These are phyloP conservation scores for Calameuta pallipes DNA, from an alignment of 2,888 invertebrate genomes.

Conservation along the genomic window DNA sequence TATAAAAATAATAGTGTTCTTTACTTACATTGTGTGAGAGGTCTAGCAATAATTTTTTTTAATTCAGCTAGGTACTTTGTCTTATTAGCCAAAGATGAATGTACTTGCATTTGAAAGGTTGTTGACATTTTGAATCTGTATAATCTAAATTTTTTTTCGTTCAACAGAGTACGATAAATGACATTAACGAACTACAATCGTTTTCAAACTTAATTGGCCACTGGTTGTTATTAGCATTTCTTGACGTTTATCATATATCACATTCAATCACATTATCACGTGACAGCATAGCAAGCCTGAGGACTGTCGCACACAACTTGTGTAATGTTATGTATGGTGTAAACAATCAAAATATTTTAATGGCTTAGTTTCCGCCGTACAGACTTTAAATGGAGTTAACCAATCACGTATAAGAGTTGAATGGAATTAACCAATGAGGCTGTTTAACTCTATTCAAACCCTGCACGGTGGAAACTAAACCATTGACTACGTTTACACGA, in stretches of 20 bases:
- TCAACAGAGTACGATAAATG: not conserved
- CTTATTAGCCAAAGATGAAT: constrained; percentile 46
- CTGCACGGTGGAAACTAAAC: no score
- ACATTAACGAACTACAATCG: not conserved
- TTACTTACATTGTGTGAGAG: constrained; percentile 57
- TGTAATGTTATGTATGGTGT: no score
- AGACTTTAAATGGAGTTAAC: no score
- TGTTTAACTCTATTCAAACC: no score
- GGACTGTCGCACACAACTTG: no score
- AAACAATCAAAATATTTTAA: no score
- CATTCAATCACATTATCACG: not conserved
- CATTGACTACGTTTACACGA: no score
- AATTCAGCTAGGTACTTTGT: constrained; percentile 53
- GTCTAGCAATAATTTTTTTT: constrained; percentile 54
- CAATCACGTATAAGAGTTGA: no score
- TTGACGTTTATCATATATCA: not conserved
- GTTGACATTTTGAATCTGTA: constrained; percentile 32
- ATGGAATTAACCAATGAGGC: no score
- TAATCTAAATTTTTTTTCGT: not conserved
- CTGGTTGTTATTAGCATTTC: not conserved
- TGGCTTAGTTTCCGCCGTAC: no score
- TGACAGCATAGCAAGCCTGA: not conserved
- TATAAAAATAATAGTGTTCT: not conserved
- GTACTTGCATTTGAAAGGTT: constrained; percentile 49
- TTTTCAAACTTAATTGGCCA: not conserved